These are phyloP conservation scores for Salmo trutta DNA, from an alignment of 2,797 vertebrate species.

Conservation along the genomic window DNA sequence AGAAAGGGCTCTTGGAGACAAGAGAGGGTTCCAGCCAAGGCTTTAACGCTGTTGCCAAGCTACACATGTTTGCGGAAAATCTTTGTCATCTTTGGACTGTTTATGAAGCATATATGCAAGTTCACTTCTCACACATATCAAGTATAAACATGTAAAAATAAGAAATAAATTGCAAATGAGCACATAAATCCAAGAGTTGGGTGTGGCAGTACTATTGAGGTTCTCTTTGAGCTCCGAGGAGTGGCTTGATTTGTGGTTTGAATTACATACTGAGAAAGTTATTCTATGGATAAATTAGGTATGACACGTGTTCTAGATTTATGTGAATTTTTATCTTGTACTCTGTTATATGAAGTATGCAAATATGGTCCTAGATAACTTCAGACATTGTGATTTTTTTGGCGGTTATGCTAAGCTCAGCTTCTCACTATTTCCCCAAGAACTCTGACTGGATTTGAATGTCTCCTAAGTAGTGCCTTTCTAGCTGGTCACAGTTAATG, in stretches of 20 bases:
- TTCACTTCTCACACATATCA: constrained; percentile 14
- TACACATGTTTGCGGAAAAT: constrained; percentile 41
- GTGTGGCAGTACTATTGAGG: constrained; percentile 2
- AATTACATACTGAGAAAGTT: background rate
- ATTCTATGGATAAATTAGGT: constrained; percentile 2
- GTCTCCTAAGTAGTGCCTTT: background rate
- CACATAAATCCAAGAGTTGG: background rate
- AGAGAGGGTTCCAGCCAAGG: constrained; percentile 21
- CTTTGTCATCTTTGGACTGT: constrained; percentile 18
- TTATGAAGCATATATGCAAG: constrained; percentile 20
- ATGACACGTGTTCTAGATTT: constrained; percentile 2
- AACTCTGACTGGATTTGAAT: background rate
- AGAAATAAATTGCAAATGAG: constrained; percentile 32
- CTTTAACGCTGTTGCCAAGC: constrained; percentile 42
- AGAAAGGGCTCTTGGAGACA: background rate
- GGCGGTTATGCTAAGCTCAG: background rate
- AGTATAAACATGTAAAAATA: constrained; percentile 44
- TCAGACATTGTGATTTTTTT: background rate
- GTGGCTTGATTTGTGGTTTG: no score
- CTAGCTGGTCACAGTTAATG: background rate
- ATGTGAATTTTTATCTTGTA: background rate
- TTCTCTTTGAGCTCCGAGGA: background rate
- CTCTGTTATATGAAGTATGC: background rate
- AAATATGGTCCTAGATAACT: background rate
- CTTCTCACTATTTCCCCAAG: background rate